Evolutionary conservation across 2,888 invertebrate species (phyloP).

Genomic region (Microctonus aethiopoides): DNA sequence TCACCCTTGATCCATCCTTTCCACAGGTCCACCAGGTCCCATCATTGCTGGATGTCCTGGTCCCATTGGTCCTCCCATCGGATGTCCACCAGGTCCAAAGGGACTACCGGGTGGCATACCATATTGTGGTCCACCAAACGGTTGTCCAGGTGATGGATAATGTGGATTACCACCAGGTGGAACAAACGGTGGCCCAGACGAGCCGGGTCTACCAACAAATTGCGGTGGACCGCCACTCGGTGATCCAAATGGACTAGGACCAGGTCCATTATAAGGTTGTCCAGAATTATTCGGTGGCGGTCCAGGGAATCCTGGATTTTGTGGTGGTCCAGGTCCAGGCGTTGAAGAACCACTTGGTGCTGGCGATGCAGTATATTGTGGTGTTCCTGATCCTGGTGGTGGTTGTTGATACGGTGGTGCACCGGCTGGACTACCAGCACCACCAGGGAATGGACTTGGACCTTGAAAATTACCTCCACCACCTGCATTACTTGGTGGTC

Average conservation of each 20-base stretch:
- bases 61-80: slow-evolving; percentile 73
- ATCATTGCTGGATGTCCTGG: slow-evolving; percentile 74
- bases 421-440: slow-evolving; percentile 81
- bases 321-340: slow-evolving; percentile 78
- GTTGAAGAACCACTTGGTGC: slow-evolving; percentile 86
- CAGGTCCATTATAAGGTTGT: slow-evolving; percentile 78
- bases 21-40: slow-evolving; percentile 82
- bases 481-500: slow-evolving; percentile 23
- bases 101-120: slow-evolving; percentile 79
- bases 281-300: slow-evolving; percentile 66
- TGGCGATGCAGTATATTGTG: slow-evolving; percentile 88
- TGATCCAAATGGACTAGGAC: slow-evolving; percentile 77
- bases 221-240: slow-evolving; percentile 75
- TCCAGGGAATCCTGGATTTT: slow-evolving; percentile 67
- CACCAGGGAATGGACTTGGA: slow-evolving; percentile 73
- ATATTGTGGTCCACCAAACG: slow-evolving; percentile 75
- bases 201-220: slow-evolving; percentile 75
- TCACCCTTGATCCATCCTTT: slow-evolving; percentile 83
- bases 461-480: slow-evolving; percentile 72
- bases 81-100: slow-evolving; percentile 75
- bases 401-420: slow-evolving; percentile 78
- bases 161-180: slow-evolving; percentile 77
- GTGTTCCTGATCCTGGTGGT: slow-evolving; percentile 81
- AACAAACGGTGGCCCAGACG: slow-evolving; percentile 78
- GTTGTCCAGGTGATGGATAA: slow-evolving; percentile 73